A percentile compares a stretch with the other conserved stretches of the same genome.
These are phyloP conservation scores for Pangasius krempfi DNA, from an alignment of 2,797 vertebrate species.

Conservation along the genomic window DNA sequence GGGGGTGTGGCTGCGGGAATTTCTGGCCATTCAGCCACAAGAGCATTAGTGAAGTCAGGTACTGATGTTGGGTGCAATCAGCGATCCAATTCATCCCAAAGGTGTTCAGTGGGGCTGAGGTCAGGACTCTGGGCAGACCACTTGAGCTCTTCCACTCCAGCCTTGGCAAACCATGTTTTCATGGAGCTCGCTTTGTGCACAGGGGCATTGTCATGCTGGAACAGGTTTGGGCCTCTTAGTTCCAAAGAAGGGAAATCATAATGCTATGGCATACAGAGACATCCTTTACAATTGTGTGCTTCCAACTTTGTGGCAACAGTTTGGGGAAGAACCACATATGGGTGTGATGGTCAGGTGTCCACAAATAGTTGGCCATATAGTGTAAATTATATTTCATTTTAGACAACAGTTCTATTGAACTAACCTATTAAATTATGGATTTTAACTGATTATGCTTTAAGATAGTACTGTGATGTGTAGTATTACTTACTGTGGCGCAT, in stretches of 20 bases:
- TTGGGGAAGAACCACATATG: not conserved
- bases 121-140: not conserved
- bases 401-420: not conserved
- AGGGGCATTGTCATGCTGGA: not conserved
- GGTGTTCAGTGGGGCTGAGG: not conserved
- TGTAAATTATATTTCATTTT: not conserved
- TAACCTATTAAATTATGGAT: not conserved
- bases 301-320: not conserved
- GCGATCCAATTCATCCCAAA: not conserved
- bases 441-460: not conserved
- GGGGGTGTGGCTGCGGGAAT: not conserved
- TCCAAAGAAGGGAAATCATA: too few relatives aligned
- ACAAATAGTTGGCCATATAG: not conserved
- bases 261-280: too few relatives aligned
- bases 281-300: too few relatives aligned
- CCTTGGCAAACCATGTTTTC: not conserved
- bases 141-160: not conserved
- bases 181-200: not conserved
- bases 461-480: not conserved
- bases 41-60: not conserved
- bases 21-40: not conserved
- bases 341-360: not conserved
- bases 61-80: not conserved
- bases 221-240: too few relatives aligned
- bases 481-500: constrained; percentile 86